Conservation (phyloP, 2,888 invertebrate species). For the Deladenus siricidicola region DNA sequence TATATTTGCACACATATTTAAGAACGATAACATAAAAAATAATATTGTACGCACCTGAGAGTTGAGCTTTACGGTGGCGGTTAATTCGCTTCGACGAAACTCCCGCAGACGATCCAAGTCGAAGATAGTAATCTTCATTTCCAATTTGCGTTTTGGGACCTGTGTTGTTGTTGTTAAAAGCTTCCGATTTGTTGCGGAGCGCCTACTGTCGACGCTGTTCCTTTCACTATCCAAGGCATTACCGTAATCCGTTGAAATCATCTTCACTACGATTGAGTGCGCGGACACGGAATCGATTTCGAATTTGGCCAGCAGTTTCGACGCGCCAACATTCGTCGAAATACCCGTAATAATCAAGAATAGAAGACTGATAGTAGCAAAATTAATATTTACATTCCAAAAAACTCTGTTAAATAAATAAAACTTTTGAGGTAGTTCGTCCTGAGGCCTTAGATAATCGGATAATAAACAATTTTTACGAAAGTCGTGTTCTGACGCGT, state of each 20-base stretch:
- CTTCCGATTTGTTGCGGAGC: neutral
- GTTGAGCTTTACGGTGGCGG: conserved; percentile 12
- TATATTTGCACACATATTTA: no score
- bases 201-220: neutral
- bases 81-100: conserved; percentile 25
- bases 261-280: conserved; percentile 22
- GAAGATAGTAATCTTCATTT: conserved; percentile 16
- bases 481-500: no score
- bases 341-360: no score
- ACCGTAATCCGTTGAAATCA: conserved; percentile 5
- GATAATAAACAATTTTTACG: no score
- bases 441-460: no score
- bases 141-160: neutral
- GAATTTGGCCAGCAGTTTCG: conserved; percentile 17
- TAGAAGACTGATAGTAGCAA: neutral
- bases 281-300: conserved; percentile 22
- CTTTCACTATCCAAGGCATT: neutral
- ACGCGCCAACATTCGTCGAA: no score
- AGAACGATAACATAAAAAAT: no score
- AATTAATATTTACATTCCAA: no score
- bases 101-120: conserved; percentile 27
- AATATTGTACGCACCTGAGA: conserved; percentile 4
- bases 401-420: no score
- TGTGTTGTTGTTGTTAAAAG: neutral
- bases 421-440: no score